Percentiles rank a stretch among this genome's conserved stretches.
Conservation (phyloP, 2,888 invertebrate species). For the Lymantria monacha region DNA sequence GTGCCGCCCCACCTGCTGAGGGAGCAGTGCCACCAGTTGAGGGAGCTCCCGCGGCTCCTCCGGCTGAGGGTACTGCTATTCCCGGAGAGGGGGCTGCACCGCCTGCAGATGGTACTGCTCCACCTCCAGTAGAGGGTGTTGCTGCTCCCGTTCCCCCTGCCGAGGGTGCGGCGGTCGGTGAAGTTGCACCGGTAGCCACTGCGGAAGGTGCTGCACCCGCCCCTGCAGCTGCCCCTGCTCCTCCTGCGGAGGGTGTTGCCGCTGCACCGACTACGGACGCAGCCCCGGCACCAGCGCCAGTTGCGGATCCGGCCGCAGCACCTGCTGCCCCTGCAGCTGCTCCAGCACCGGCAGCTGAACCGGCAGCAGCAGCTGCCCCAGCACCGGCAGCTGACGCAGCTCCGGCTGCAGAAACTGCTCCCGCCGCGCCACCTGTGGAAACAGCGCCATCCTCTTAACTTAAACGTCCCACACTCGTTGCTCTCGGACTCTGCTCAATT, state of each 20-base stretch:
- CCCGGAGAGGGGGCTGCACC: conserved; percentile 42
- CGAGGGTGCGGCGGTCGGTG: conserved; percentile 35
- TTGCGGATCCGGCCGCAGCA: conserved; percentile 26
- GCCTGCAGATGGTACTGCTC: conserved; percentile 36
- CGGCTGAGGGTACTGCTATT: conserved; percentile 38
- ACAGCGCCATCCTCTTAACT: conserved; percentile 33
- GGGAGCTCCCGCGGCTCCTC: conserved; percentile 32
- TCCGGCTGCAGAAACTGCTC: conserved; percentile 30
- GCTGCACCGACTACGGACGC: conserved; percentile 30
- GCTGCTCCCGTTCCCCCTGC: conserved; percentile 35
- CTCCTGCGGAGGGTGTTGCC: conserved; percentile 26
- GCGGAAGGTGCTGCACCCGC: conserved; percentile 44
- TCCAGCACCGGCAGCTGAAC: conserved; percentile 23
- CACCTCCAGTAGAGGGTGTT: conserved; percentile 29
- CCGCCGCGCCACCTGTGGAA: conserved; percentile 29
- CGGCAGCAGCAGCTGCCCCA: conserved; percentile 8
- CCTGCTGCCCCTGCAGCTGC: conserved; percentile 24
- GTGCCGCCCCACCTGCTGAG: conserved; percentile 47
- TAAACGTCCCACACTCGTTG: conserved; percentile 27
- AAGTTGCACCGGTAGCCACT: conserved; percentile 38
- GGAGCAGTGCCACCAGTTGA: conserved; percentile 45
- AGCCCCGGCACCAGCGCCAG: conserved; percentile 31
- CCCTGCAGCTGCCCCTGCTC: conserved; percentile 40
- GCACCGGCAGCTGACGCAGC: conserved; percentile 13
- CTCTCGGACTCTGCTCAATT: conserved; percentile 18